phyloP scores from a whole-genome alignment of 2,113 vertebrate genomes.

The Vulpes ferrilata region DNA sequence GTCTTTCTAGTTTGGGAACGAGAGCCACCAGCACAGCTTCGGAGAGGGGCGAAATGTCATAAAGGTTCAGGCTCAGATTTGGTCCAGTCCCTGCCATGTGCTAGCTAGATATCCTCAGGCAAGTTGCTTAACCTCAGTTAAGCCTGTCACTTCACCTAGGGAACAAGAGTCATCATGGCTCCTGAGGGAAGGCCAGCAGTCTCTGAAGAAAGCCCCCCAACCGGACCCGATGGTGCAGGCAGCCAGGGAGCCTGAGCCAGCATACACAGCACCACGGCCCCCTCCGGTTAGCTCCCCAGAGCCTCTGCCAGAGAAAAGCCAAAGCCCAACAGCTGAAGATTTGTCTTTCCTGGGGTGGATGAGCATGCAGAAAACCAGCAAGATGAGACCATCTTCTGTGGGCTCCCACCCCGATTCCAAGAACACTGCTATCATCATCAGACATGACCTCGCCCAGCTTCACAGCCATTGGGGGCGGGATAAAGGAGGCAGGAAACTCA shows the following conservation, averaged over 20 bases:
- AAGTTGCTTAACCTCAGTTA: neutral
- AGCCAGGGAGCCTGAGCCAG: fast-evolving
- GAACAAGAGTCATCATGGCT: neutral
- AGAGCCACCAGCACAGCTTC: neutral
- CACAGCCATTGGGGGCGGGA: too few species aligned
- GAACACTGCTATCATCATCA: neutral
- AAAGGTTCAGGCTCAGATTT: neutral
- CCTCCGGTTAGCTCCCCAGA: neutral
- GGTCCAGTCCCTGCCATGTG: neutral
- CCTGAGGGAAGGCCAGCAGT: neutral
- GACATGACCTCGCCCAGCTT: neutral
- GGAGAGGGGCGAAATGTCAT: neutral
- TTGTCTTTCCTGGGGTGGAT: neutral
- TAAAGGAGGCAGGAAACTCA: neutral
- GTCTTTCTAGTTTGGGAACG: neutral
- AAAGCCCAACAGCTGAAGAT: neutral
- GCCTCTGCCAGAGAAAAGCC: neutral
- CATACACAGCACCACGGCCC: fast-evolving
- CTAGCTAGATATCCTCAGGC: neutral
- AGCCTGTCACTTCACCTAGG: neutral
- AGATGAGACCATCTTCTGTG: neutral
- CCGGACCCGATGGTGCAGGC: neutral
- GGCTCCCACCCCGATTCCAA: neutral
- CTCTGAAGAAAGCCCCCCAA: neutral
- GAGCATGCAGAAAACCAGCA: neutral